Conservation (phyloP, 2,888 invertebrate species). For the Tuberolachnus salignus region DNA sequence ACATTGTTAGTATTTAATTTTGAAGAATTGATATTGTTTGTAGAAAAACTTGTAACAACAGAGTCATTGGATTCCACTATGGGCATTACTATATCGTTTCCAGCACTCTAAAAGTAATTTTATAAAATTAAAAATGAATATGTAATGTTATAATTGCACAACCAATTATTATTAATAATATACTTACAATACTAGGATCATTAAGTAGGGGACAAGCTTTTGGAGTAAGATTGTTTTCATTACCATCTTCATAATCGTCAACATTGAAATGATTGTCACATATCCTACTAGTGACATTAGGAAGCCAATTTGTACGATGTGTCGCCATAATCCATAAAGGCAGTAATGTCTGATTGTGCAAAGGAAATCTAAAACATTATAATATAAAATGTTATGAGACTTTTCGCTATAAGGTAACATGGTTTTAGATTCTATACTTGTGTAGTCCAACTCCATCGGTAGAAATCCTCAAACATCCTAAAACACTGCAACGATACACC, state of each 20-base stretch:
- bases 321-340: slow-evolving; percentile 35
- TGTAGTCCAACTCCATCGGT: slow-evolving; percentile 8
- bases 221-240: slow-evolving; percentile 3
- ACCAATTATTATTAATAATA: too few relatives aligned
- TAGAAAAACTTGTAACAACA: background rate
- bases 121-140: background rate
- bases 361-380: slow-evolving; percentile 18
- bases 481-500: too few relatives aligned
- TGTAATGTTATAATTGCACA: too few relatives aligned
- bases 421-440: background rate
- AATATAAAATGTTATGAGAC: background rate
- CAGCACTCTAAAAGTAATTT: background rate
- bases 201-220: background rate
- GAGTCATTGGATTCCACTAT: background rate
- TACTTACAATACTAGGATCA: background rate
- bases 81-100: background rate
- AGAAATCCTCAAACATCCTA: too few relatives aligned
- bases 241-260: background rate
- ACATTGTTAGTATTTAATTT: slow-evolving; percentile 2
- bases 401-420: background rate
- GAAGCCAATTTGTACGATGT: slow-evolving; percentile 36
- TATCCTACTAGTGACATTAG: background rate
- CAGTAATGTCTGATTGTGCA: background rate
- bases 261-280: background rate
- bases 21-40: slow-evolving; percentile 6